Evolutionary conservation across 2,797 vertebrate genomes (phyloP).

Genomic region (Sebastes vulpes): DNA sequence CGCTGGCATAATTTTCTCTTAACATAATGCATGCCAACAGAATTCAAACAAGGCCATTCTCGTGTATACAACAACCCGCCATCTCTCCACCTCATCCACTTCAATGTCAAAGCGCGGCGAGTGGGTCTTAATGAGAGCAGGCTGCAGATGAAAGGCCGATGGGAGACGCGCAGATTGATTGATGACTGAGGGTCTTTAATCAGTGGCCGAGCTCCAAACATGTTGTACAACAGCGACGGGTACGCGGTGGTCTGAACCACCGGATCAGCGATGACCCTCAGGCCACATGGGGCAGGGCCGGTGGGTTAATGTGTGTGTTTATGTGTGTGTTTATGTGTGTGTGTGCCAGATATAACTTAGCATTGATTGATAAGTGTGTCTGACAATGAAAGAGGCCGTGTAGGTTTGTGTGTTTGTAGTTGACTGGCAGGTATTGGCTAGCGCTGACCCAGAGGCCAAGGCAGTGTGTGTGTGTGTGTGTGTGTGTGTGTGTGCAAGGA

Average conservation of each 20-base stretch:
- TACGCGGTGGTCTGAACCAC: constrained; percentile 32
- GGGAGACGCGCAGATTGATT: constrained; percentile 73
- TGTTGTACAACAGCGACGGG: constrained; percentile 54
- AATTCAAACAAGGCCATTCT: constrained; percentile 64
- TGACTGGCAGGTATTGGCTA: constrained; percentile 40
- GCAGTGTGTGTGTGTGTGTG: not conserved
- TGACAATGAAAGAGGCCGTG: constrained; percentile 23
- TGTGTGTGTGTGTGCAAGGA: not conserved
- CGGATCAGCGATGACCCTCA: constrained; percentile 43
- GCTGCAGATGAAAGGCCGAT: constrained; percentile 80
- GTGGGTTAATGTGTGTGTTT: not conserved
- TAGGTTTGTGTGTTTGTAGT: constrained; percentile 21
- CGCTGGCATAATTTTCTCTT: constrained; percentile 47
- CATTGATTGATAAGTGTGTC: constrained; percentile 53
- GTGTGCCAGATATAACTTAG: constrained; percentile 17
- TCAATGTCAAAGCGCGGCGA: constrained; percentile 72
- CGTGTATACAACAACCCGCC: constrained; percentile 60
- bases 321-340: constrained; percentile 1
- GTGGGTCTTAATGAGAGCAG: constrained; percentile 77
- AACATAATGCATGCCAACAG: constrained; percentile 67
- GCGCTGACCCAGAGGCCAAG: constrained; percentile 49
- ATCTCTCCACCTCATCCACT: constrained; percentile 68
- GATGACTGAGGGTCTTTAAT: constrained; percentile 82
- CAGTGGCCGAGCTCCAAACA: constrained; percentile 74
- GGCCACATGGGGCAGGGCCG: constrained; percentile 26